Evolutionary conservation across 1,140 invertebrate species (phyloP).

Genomic region (Conopomorpha cramerella): DNA sequence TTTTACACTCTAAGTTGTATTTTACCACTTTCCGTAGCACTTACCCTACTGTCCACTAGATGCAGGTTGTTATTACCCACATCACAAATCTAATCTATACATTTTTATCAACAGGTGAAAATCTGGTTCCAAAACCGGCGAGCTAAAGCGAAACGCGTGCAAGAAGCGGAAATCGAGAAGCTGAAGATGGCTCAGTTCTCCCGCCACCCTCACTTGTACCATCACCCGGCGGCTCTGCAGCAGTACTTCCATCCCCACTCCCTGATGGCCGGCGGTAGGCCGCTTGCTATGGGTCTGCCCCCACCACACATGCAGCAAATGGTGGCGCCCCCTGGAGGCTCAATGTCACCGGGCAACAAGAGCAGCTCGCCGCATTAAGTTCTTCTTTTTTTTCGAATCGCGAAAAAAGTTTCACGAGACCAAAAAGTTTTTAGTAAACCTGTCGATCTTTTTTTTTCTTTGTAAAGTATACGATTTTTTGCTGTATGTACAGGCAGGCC

Average conservation of each 20-base stretch:
- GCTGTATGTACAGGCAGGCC: too few relatives aligned
- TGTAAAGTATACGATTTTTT: too few relatives aligned
- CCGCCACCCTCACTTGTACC: slow-evolving; percentile 51
- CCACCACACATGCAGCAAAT: slow-evolving; percentile 36
- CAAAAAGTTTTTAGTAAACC: too few relatives aligned
- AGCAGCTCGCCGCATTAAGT: slow-evolving; percentile 7
- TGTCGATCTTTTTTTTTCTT: too few relatives aligned
- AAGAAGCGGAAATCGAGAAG: slow-evolving; percentile 93
- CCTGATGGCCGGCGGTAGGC: slow-evolving; percentile 37
- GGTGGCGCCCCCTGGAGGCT: slow-evolving; percentile 35
- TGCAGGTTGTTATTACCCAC: too few relatives aligned
- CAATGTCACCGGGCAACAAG: slow-evolving; percentile 26
- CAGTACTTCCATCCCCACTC: slow-evolving; percentile 53
- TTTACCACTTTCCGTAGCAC: too few relatives aligned
- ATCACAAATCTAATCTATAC: too few relatives aligned
- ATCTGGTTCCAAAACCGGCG: slow-evolving; percentile 98
- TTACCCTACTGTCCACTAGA: too few relatives aligned
- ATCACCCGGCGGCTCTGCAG: slow-evolving; percentile 43
- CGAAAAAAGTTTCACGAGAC: too few relatives aligned
- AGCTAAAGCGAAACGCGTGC: slow-evolving; percentile 92
- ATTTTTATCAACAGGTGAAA: too few relatives aligned
- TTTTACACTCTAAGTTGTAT: too few relatives aligned
- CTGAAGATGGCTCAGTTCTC: slow-evolving; percentile 74
- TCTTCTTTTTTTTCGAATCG: neutral
- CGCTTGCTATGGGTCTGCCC: slow-evolving; percentile 39